Conservation (phyloP, 2,113 vertebrate species). For the Dromiciops gliroides region DNA sequence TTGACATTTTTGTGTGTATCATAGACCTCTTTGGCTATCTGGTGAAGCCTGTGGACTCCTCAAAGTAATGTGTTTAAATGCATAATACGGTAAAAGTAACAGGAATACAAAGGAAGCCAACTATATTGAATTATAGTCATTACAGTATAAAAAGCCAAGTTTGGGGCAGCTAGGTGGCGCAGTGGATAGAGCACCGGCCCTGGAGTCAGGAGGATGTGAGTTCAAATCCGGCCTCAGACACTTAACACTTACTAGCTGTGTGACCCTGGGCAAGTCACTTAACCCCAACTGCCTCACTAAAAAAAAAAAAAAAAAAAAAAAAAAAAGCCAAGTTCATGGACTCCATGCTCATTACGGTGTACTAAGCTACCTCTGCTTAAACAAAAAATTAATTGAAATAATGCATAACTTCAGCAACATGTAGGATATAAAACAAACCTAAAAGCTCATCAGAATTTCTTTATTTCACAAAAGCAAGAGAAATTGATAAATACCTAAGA, state of each 20-base stretch:
- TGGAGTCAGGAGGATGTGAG: too few relatives aligned
- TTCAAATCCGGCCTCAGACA: too few relatives aligned
- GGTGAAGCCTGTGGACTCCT: not conserved
- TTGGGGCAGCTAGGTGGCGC: too few relatives aligned
- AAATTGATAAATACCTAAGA: too few relatives aligned
- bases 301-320: too few relatives aligned
- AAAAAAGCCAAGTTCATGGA: not conserved
- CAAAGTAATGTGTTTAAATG: not conserved
- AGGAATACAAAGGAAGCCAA: not conserved
- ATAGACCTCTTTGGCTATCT: not conserved
- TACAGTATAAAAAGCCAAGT: too few relatives aligned
- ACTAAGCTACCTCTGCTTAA: not conserved
- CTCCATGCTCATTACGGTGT: not conserved
- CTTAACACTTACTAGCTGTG: too few relatives aligned
- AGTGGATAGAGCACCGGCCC: too few relatives aligned
- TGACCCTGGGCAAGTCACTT: too few relatives aligned
- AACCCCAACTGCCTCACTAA: too few relatives aligned
- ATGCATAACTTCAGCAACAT: not conserved
- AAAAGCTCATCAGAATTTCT: not conserved
- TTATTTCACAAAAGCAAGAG: too few relatives aligned
- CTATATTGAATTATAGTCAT: not conserved
- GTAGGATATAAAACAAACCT: not conserved
- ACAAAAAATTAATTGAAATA: not conserved
- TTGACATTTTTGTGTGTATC: not conserved
- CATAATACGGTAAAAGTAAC: not conserved